Evolutionary conservation across 1,140 invertebrate genomes (phyloP), one percentile per base, ranked within the genome.

Genomic region (Harlomillsia oculata): DNA sequence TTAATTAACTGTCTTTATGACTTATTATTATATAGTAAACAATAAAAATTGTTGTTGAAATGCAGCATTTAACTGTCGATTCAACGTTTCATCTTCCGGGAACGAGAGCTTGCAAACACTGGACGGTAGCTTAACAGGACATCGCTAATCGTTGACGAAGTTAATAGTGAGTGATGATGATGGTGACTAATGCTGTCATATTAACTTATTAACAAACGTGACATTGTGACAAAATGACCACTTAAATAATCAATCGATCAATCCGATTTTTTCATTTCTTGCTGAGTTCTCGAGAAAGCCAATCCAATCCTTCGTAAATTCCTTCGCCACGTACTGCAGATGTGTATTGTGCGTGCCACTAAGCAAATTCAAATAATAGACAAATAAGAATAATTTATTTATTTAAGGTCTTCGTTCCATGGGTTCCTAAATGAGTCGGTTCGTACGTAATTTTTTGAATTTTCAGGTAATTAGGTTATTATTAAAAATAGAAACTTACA

Each of bases 301-400:
- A 48, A n/a, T 48, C 45, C 11, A 48, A 32, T 3, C 45, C 45
- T 32, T 48, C 45, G 18, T 48, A 48, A 11, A 48, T 18, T 20
- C 45, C 45, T 9, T 48, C 28, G 4, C 45, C 45, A 32, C 23
- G 28, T 21, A 21, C 18, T 2, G 45, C 45, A 21, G 9, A 30
- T 5, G 29, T 34, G 13, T 28, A 2, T 34, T 48, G 45, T 9
- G 36, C 23, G 18, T 34, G n/a, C 45, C 45, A 48, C 45, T 48
- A 21, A 39, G 28, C 8, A 9, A 34, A 34, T 9, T 34, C n/a
- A 51, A 8, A 26, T 8, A 45, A n/a, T 37, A 28, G 14, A 26
- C 3, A 37, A 39, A 25, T 23, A 16, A 49, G 23, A 36, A 50
- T 36, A 9, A 36, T 50, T 36, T 16, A 2, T 9, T 5, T 9